Evolutionary conservation across 1,140 invertebrate genomes (phyloP).

Genomic region (Protaetia brevitarsis): DNA sequence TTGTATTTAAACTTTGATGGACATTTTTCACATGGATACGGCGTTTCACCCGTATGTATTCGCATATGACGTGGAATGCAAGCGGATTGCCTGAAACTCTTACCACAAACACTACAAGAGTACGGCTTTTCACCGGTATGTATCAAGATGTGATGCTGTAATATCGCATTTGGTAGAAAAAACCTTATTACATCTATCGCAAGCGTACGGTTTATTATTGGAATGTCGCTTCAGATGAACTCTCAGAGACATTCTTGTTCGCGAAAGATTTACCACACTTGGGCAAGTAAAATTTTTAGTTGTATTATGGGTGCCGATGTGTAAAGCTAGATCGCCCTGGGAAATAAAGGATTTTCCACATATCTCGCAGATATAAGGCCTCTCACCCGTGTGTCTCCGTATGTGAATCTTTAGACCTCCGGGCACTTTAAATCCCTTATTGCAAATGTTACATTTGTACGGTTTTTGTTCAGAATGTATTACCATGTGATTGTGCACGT

Average conservation of each 20-base stretch:
- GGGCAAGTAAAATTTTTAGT: slow-evolving; percentile 44
- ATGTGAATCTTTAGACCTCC: slow-evolving; percentile 35
- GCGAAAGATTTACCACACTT: slow-evolving; percentile 53
- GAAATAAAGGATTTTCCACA: slow-evolving; percentile 35
- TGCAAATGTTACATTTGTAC: slow-evolving; percentile 29
- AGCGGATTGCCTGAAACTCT: slow-evolving; percentile 60
- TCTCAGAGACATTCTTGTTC: slow-evolving; percentile 41
- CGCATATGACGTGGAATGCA: slow-evolving; percentile 57
- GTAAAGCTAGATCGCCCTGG: slow-evolving; percentile 30
- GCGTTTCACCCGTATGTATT: slow-evolving; percentile 59
- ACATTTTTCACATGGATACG: slow-evolving; percentile 28
- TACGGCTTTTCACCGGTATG: slow-evolving; percentile 46
- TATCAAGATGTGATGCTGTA: slow-evolving; percentile 34
- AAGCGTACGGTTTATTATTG: slow-evolving; percentile 87
- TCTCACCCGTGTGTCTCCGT: slow-evolving; percentile 32
- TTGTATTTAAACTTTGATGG: slow-evolving; percentile 1
- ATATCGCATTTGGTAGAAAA: slow-evolving; percentile 44
- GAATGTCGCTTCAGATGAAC: slow-evolving; percentile 66
- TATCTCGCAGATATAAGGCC: slow-evolving; percentile 32
- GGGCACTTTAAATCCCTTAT: slow-evolving; percentile 34
- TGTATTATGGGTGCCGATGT: slow-evolving; percentile 29
- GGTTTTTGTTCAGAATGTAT: not conserved
- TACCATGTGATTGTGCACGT: not conserved
- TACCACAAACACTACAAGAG: slow-evolving; percentile 43
- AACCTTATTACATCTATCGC: slow-evolving; percentile 52